Evolutionary conservation across 1,140 invertebrate species (phyloP).

Genomic region (Oedothorax gibbosus): DNA sequence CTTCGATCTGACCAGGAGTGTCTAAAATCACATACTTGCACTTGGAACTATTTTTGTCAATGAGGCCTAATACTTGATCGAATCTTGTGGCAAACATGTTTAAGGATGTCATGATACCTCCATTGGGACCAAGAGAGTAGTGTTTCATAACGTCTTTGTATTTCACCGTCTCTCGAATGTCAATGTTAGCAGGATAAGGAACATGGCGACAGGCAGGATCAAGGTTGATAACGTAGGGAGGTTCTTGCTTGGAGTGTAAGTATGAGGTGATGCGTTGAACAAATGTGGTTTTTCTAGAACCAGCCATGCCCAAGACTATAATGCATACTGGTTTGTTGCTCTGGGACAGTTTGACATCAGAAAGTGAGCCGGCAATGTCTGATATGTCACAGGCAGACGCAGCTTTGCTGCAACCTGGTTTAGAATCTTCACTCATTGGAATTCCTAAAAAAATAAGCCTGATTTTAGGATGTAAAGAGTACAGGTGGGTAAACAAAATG

Average conservation of each 20-base stretch:
- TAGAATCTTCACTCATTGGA: background rate
- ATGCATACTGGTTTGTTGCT: conserved; percentile 75
- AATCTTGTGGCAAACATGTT: conserved; percentile 99
- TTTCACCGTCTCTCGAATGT: conserved; percentile 97
- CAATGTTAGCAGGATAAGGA: conserved; percentile 95
- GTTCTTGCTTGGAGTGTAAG: conserved; percentile 74
- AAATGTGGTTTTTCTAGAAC: conserved; percentile 90
- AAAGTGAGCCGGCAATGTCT: conserved; percentile 13
- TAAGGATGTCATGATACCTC: conserved; percentile 95
- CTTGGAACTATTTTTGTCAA: conserved; percentile 77
- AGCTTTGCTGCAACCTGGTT: background rate
- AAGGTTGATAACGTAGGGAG: conserved; percentile 94
- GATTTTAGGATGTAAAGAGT: too few relatives aligned
- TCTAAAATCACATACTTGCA: conserved; percentile 88
- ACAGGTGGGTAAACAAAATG: too few relatives aligned
- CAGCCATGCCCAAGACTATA: conserved; percentile 92
- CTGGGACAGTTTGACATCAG: conserved; percentile 23
- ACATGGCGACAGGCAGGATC: conserved; percentile 97
- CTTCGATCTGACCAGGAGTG: conserved; percentile 99
- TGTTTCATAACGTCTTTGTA: conserved; percentile 99
- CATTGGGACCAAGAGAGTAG: conserved; percentile 93
- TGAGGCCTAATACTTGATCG: conserved; percentile 83
- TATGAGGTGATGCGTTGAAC: conserved; percentile 82
- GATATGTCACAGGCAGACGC: background rate
- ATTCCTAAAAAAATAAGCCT: background rate